These are phyloP conservation scores for Notiomystis cincta DNA, from an alignment of 2,113 vertebrate species.

Conservation along the genomic window DNA sequence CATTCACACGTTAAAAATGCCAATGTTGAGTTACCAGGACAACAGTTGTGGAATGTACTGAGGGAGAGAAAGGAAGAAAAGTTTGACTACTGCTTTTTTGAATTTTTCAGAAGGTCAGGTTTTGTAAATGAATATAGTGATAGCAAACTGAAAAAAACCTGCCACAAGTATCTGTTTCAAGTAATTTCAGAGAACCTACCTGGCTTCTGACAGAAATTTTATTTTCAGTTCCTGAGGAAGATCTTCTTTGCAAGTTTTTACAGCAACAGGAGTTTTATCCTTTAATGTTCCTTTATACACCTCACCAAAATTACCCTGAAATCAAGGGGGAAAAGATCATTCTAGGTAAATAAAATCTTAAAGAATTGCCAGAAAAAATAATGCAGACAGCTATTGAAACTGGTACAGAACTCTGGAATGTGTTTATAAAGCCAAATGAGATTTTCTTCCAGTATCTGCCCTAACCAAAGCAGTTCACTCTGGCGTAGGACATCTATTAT, in stretches of 20 bases:
- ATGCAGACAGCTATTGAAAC: background rate
- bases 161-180: background rate
- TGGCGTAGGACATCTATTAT: background rate
- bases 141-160: background rate
- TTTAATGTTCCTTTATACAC: conserved; percentile 92
- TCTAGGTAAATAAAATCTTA: background rate
- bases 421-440: background rate
- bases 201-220: conserved; percentile 95
- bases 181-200: conserved; percentile 70
- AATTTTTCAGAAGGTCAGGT: background rate
- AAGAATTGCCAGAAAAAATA: background rate
- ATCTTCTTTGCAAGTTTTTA: conserved; percentile 98
- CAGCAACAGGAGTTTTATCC: conserved; percentile 90
- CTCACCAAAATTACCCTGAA: conserved; percentile 95
- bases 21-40: background rate
- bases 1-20: background rate
- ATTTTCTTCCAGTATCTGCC: background rate
- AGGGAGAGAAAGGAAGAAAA: background rate
- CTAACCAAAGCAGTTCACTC: background rate
- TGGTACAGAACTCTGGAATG: background rate
- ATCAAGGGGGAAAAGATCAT: background rate
- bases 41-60: background rate
- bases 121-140: background rate
- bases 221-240: conserved; percentile 85
- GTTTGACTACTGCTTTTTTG: background rate